Evolutionary conservation across 2,113 vertebrate genomes (phyloP), one percentile per base, ranked within the genome.

Genomic region (Reinhardtius hippoglossoides): DNA sequence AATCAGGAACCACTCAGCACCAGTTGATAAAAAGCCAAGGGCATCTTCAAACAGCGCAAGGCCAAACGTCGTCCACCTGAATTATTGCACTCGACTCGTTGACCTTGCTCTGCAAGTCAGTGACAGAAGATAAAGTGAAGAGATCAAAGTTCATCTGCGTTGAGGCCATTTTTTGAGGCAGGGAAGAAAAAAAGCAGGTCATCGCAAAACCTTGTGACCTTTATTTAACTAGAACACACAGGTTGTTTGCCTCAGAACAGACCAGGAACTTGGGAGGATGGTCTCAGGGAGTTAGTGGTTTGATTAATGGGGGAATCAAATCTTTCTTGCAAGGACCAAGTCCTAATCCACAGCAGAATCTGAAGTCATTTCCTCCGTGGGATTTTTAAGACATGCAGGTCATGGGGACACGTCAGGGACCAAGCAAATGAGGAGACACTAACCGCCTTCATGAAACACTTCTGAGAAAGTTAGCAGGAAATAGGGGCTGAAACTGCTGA

Each of bases 381-480:
- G 57, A 5, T 57, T 55, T 64, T 58, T 35, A 77, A 12, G 10
- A 54, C 40, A 42, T 23, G 12, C 5, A 21, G 35, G 35, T 31
- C 67, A 18, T 20, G 24, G 48, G 21, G 48, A 65, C 5, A 9
- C 44, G 37, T 74, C n/a, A 48, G 74, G 9, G 50, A 42, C 26
- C 26, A 56, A 13, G 15, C 23, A 58, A 46, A 66, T 46, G n/a
- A 72, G 52, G 27, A 7, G 40, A 26, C 2, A 12, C 6, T 10
- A 9, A 2, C 15, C 5, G 61, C 21, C 67, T 64, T 55, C 40
- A 13, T 21, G 58, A 59, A 70, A 46, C 26, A 58, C 42, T 62
- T 15, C n/a, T 40, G 61, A 64, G 67, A 57, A 73, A 74, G 75
- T 16, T 26, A 2, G 20, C 69, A 46, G 66, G 62, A 31, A 31